Conservation (phyloP, 2,888 invertebrate genomes). For the Tethea ocularis region DNA sequence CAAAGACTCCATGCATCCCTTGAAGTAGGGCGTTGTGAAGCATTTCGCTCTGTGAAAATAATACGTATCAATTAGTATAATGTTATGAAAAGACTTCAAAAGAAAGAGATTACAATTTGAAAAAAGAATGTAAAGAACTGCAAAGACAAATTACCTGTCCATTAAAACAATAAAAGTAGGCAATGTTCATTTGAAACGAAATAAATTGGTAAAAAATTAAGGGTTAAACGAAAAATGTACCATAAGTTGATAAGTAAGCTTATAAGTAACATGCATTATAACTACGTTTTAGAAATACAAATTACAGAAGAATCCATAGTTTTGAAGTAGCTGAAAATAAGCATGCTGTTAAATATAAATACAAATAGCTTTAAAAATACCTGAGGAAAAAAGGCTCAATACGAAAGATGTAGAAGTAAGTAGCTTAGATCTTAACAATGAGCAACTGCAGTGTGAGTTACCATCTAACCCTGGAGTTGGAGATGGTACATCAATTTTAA, state of each 20-base stretch:
- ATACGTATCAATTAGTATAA: conserved; percentile 20
- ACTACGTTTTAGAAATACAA: conserved; percentile 13
- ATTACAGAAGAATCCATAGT: conserved; percentile 16
- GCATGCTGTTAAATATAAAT: conserved; percentile 18
- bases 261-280: conserved; percentile 24
- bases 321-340: conserved; percentile 15
- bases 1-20: conserved; percentile 91
- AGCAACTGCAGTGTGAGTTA: neutral
- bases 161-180: too few species aligned
- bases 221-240: neutral
- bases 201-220: too few species aligned
- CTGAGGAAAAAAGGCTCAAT: neutral
- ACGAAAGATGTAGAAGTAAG: neutral
- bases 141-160: neutral
- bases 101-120: neutral
- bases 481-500: neutral
- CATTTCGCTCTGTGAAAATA: conserved; percentile 87
- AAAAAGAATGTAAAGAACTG: neutral
- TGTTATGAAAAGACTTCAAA: neutral
- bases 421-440: neutral
- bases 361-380: neutral
- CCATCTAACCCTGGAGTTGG: neutral
- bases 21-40: conserved; percentile 91
- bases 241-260: conserved; percentile 13
- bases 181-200: too few species aligned